These are phyloP conservation scores for Triplophysa bombifrons DNA, from an alignment of 2,797 vertebrate genomes.

Conservation along the genomic window DNA sequence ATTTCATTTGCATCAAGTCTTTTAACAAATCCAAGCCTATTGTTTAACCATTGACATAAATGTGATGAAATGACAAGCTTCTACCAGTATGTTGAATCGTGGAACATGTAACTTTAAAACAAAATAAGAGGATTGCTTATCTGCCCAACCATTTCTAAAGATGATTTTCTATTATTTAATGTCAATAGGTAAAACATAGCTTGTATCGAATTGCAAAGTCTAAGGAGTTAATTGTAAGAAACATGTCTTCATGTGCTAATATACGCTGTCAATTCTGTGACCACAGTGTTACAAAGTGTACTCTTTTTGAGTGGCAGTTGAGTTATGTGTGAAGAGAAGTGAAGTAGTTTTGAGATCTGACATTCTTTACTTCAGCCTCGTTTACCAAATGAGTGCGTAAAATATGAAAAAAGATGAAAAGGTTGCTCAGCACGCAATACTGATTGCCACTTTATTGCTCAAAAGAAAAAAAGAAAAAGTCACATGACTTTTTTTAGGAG, in stretches of 20 bases:
- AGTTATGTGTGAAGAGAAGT: conserved; percentile 2
- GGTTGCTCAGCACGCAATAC: not conserved
- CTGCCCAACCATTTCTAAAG: not conserved
- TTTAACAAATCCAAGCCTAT: not conserved
- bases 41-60: not conserved
- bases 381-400: not conserved
- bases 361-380: not conserved
- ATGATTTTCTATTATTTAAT: no score
- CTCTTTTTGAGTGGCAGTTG: conserved; percentile 3
- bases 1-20: conserved; percentile 1
- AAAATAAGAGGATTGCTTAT: not conserved
- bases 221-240: not conserved
- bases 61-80: not conserved
- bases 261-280: not conserved
- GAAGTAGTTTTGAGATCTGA: not conserved
- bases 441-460: not conserved
- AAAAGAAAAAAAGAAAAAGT: not conserved
- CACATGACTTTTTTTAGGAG: not conserved
- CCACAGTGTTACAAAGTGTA: conserved; percentile 3
- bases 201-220: no score
- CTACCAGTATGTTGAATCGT: not conserved
- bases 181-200: no score
- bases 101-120: not conserved
- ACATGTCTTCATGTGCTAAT: not conserved
- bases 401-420: not conserved